Evolutionary conservation across 2,113 vertebrate species (phyloP), one percentile per base, ranked within the genome.

Genomic region (Phalacrocorax pelagicus): DNA sequence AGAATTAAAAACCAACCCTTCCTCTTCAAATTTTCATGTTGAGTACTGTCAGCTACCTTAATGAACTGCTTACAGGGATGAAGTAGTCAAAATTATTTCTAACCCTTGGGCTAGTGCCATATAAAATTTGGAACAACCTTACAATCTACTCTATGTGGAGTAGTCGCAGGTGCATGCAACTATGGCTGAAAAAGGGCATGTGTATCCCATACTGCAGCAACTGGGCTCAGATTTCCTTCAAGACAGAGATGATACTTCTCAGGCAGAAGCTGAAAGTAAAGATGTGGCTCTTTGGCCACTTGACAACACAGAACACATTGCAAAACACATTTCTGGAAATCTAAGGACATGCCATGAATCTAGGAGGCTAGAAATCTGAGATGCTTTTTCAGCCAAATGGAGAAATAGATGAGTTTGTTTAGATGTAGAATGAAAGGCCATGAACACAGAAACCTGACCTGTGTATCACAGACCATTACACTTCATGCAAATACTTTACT

Each of bases 231-330:
- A 65, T 69, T 81, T 87, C 18, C 27, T 59, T 73, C 10, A 59
- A 36, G 55, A 81, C 29, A 67, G 32, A 73, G 30, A 51, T 5
- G 21, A 46, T 55, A 16, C 24, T 77, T 69, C 81, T 77, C 32
- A 73, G 54, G 29, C 27, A 81, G 58, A 73, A 67, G 44, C 22
- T 59, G 58, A n/a, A 72, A 72, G 36, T 47, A 52, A 62, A 77
- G 34, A 88, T 55, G 12, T 15, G 29, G 12, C 38, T 73, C 54
- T 93, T 40, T 65, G 62, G 36, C 36, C 30, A n/a, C 62, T 27
- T 63, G 40, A 78, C 23, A 67, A 29, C 0, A 0, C 1, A 5
- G 49, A 80, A n/a, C 21, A 51, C 6, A 1, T 23, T 73, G 32
- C 26, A 77, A 55, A 94, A 55, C 34, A 57, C 12, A 19, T 24